Percentiles rank a stretch among this genome's conserved stretches.
Conservation (phyloP, 2,888 invertebrate species). For the Ditula angustiorana region DNA sequence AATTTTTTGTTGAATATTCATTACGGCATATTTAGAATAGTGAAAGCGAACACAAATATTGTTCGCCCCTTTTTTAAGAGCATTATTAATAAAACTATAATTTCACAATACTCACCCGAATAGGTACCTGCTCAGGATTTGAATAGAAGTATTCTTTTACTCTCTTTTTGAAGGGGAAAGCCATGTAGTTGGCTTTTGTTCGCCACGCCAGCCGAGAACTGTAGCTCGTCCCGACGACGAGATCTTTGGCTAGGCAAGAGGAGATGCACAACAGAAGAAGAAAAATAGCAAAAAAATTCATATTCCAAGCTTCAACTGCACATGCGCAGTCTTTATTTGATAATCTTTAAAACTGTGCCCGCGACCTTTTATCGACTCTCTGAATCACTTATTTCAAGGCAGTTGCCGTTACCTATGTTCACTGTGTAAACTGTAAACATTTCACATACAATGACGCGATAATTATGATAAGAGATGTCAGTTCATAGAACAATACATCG, state of each 20-base stretch:
- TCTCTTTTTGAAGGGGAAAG: slow-evolving; percentile 67
- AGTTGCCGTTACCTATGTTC: neutral
- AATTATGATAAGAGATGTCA: neutral
- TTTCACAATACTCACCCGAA: slow-evolving; percentile 54
- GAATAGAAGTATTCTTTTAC: slow-evolving; percentile 70
- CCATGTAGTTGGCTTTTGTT: slow-evolving; percentile 64
- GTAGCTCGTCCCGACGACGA: slow-evolving; percentile 64
- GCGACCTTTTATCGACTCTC: neutral
- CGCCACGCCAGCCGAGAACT: slow-evolving; percentile 62
- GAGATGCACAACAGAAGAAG: slow-evolving; percentile 52
- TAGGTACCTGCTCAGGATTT: slow-evolving; percentile 60
- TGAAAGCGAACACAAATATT: too few species aligned
- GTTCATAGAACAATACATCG: slow-evolving; percentile 9
- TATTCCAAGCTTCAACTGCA: neutral
- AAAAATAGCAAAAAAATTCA: slow-evolving; percentile 1
- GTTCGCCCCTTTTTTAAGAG: too few species aligned
- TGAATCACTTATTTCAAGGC: neutral
- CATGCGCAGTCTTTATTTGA: neutral
- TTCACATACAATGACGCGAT: neutral
- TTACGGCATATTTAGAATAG: too few species aligned
- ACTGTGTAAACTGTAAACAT: neutral
- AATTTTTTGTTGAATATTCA: too few species aligned
- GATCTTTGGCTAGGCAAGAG: slow-evolving; percentile 56
- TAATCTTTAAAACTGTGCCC: neutral
- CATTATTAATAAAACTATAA: too few species aligned